Conservation (phyloP, 1,140 invertebrate species). For the Vanessa tameamea region DNA sequence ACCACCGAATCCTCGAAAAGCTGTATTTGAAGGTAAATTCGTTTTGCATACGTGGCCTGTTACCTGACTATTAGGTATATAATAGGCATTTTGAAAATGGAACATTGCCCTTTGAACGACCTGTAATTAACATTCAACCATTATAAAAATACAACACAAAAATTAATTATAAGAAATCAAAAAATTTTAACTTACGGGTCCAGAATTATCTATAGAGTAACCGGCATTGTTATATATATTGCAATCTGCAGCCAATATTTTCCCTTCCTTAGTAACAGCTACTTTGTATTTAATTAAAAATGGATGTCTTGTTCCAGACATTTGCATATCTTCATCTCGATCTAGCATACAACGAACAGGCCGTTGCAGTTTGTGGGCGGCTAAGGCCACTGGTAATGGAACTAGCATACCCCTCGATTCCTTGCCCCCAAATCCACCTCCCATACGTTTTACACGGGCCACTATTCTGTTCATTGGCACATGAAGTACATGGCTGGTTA, state of each 20-base stretch:
- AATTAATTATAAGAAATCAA: too few relatives aligned
- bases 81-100: conserved; percentile 90
- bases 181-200: conserved; percentile 82
- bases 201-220: conserved; percentile 91
- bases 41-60: conserved; percentile 89
- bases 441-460: conserved; percentile 91
- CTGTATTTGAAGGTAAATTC: conserved; percentile 94
- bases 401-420: conserved; percentile 87
- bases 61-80: conserved; percentile 86
- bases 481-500: conserved; percentile 87
- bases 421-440: conserved; percentile 98
- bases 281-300: conserved; percentile 94
- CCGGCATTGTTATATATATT: conserved; percentile 92
- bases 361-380: conserved; percentile 86
- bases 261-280: conserved; percentile 88
- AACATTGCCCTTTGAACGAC: conserved; percentile 89
- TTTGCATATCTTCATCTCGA: conserved; percentile 96
- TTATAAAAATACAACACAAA: too few relatives aligned
- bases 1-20: conserved; percentile 94
- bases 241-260: conserved; percentile 86
- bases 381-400: conserved; percentile 85
- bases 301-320: conserved; percentile 93
- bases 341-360: conserved; percentile 95
- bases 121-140: conserved; percentile 68
- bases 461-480: conserved; percentile 89